phyloP scores from a whole-genome alignment of 2,797 vertebrate species.

The Lerista edwardsae region DNA sequence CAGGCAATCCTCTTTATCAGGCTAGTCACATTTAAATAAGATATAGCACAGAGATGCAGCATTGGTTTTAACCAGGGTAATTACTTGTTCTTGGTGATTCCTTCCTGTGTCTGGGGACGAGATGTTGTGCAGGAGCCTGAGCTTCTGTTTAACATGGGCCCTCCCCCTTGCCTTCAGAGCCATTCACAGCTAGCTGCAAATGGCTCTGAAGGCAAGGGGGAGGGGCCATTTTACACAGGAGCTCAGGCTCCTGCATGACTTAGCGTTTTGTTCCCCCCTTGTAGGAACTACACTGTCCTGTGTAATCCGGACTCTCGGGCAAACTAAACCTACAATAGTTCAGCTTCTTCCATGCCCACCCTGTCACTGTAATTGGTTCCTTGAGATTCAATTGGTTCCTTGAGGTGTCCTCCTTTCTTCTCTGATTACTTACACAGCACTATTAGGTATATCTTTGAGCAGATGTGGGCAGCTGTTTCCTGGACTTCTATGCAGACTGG shows the following conservation, averaged over 20 bases:
- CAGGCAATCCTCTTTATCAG: not conserved
- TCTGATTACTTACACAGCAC: not conserved
- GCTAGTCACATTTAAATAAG: not conserved
- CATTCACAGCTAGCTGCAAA: too few relatives aligned
- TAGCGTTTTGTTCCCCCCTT: too few relatives aligned
- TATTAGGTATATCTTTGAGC: not conserved
- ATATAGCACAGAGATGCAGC: not conserved
- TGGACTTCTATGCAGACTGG: not conserved
- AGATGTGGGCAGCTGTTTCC: not conserved
- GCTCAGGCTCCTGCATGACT: too few relatives aligned
- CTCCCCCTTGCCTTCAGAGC: too few relatives aligned
- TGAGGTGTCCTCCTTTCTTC: not conserved
- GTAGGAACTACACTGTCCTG: too few relatives aligned
- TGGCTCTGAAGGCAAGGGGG: too few relatives aligned
- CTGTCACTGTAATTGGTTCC: not conserved
- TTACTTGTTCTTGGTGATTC: not conserved
- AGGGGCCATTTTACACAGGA: too few relatives aligned
- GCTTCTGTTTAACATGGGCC: too few relatives aligned
- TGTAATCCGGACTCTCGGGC: too few relatives aligned
- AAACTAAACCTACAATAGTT: not conserved
- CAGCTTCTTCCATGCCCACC: not conserved
- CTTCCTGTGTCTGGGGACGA: too few relatives aligned
- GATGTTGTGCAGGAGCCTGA: too few relatives aligned
- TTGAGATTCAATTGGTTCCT: too few relatives aligned
- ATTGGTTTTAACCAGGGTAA: not conserved